These are phyloP conservation scores for Psittacus erithacus DNA, from an alignment of 2,113 vertebrate genomes.

Conservation along the genomic window DNA sequence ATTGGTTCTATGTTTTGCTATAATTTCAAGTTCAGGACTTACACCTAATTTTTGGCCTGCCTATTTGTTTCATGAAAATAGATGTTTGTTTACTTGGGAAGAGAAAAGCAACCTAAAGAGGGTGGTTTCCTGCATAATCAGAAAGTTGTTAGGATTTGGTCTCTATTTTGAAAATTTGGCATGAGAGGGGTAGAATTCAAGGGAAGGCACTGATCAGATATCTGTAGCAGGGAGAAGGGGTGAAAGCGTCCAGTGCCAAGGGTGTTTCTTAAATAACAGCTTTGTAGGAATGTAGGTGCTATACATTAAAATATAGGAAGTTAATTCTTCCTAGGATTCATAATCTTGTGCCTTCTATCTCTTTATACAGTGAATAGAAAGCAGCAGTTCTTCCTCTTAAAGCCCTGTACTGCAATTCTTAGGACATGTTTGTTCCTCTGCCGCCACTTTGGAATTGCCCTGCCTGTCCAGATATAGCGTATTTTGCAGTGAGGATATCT, in stretches of 20 bases:
- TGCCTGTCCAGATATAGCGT: neutral
- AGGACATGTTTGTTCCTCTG: neutral
- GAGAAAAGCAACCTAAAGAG: neutral
- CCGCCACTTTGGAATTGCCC: neutral
- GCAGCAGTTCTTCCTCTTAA: neutral
- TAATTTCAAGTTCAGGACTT: neutral
- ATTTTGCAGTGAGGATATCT: neutral
- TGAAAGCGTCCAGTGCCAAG: neutral
- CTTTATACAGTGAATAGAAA: neutral
- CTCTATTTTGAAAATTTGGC: neutral
- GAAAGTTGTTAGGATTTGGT: neutral
- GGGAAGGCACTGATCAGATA: neutral
- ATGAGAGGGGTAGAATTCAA: neutral
- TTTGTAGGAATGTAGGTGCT: neutral
- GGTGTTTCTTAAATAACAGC: fast-evolving
- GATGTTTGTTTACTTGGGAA: neutral
- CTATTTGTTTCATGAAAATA: neutral
- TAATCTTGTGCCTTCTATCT: neutral
- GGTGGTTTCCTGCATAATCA: neutral
- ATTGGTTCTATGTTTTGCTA: neutral
- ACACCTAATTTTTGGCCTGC: neutral
- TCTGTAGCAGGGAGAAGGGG: neutral
- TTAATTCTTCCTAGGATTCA: neutral
- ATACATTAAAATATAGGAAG: neutral
- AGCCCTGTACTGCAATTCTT: neutral